Percentiles rank a stretch among this genome's conserved stretches.
These are phyloP conservation scores for Drosophila athabasca DNA, from an alignment of 1,140 invertebrate species.

Conservation along the genomic window DNA sequence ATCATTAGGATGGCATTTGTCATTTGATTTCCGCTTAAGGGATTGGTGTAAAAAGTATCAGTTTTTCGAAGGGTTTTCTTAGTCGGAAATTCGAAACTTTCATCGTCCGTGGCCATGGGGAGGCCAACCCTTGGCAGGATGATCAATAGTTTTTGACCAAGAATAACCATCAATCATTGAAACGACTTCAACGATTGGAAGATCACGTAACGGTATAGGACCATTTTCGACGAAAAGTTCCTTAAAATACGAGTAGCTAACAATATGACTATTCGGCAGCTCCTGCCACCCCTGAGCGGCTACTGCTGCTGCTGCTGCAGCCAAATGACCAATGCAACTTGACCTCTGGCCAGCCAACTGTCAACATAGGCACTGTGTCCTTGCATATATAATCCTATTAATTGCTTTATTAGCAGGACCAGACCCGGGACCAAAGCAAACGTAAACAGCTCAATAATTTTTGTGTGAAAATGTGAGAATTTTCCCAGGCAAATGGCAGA, in stretches of 20 bases:
- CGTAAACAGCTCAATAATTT: constrained; percentile 66
- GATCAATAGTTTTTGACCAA: constrained; percentile 50
- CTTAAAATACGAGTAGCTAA: constrained; percentile 5
- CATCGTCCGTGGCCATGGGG: background rate
- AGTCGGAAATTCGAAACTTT: constrained; percentile 68
- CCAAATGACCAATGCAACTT: constrained; percentile 67
- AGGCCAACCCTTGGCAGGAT: constrained; percentile 30
- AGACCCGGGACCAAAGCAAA: constrained; percentile 41
- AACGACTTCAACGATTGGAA: background rate
- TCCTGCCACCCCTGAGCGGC: constrained; percentile 1
- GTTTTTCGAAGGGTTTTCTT: constrained; percentile 46
- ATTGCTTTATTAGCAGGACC: constrained; percentile 69
- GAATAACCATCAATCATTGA: constrained; percentile 35
- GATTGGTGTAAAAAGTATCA: constrained; percentile 59
- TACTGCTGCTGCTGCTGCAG: background rate
- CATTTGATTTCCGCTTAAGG: constrained; percentile 63
- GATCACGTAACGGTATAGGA: constrained; percentile 32
- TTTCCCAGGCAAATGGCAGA: constrained; percentile 44
- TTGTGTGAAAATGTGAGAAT: constrained; percentile 61
- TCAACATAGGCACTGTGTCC: constrained; percentile 52
- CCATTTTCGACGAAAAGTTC: constrained; percentile 16
- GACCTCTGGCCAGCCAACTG: constrained; percentile 62
- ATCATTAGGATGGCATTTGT: constrained; percentile 73
- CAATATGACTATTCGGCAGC: constrained; percentile 5
- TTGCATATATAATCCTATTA: constrained; percentile 77